phyloP scores from a whole-genome alignment of 2,113 vertebrate species.

The Corydoras sp. region DNA sequence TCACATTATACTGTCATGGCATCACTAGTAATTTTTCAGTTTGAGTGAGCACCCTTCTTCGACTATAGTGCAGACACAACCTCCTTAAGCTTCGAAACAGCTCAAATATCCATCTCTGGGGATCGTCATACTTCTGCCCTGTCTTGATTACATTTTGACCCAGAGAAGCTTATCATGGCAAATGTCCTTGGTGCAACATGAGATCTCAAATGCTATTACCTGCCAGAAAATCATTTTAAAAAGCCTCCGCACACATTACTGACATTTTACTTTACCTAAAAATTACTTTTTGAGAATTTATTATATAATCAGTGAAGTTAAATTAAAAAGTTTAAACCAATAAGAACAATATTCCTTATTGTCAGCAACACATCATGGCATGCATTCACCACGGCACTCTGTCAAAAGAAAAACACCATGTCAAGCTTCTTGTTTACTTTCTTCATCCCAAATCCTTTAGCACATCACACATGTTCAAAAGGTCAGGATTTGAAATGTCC shows the following conservation, averaged over 20 bases:
- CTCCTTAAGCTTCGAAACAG: neutral
- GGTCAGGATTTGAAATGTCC: too few relatives aligned
- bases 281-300: too few relatives aligned
- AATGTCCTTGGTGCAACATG: constrained; percentile 17
- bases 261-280: neutral
- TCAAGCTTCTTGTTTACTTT: too few relatives aligned
- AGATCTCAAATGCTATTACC: constrained; percentile 11
- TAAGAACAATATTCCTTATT: too few relatives aligned
- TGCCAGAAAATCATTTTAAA: neutral
- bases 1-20: neutral
- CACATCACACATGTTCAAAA: too few relatives aligned
- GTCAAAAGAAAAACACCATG: too few relatives aligned
- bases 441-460: too few relatives aligned
- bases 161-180: constrained; percentile 10
- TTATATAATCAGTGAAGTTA: too few relatives aligned
- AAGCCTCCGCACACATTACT: neutral
- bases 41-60: constrained; percentile 20
- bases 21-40: constrained; percentile 38
- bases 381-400: too few relatives aligned
- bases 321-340: too few relatives aligned
- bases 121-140: constrained; percentile 5
- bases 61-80: neutral
- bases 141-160: constrained; percentile 43
- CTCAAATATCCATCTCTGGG: constrained; percentile 4
- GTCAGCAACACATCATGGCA: too few relatives aligned